Evolutionary conservation across 2,113 vertebrate genomes (phyloP).

Genomic region (rat (Rattus norvegicus)): DNA sequence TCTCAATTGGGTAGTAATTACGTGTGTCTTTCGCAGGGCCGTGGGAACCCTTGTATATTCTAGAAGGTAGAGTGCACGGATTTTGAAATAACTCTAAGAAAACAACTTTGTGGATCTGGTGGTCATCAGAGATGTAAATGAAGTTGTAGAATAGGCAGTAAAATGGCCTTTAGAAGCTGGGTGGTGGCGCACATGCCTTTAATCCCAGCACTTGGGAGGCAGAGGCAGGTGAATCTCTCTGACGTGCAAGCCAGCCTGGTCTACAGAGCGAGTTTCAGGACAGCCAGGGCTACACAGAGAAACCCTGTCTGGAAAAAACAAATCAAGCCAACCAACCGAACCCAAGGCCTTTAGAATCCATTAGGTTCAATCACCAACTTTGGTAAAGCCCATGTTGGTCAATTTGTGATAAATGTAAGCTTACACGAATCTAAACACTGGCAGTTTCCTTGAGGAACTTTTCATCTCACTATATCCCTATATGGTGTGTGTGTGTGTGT

Average conservation of each 20-base stretch:
- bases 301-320: background rate
- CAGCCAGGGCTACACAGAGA: background rate
- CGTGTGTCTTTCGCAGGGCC: background rate
- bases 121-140: background rate
- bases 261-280: background rate
- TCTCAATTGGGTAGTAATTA: background rate
- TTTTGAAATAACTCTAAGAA: constrained; percentile 13
- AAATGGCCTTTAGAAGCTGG: background rate
- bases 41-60: background rate
- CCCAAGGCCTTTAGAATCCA: background rate
- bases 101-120: background rate
- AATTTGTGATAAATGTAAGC: background rate
- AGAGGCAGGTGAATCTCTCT: background rate
- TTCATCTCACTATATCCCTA: background rate
- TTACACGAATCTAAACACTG: background rate
- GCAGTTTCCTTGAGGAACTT: background rate
- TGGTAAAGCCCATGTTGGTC: constrained; percentile 3
- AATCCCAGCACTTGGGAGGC: background rate
- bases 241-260: background rate
- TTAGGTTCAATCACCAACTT: constrained; percentile 1
- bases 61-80: background rate
- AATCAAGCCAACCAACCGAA: background rate
- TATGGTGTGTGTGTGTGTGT: background rate
- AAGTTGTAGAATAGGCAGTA: background rate
- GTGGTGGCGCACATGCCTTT: background rate